phyloP scores from a whole-genome alignment of 2,797 vertebrate species.

The Emys orbicularis region DNA sequence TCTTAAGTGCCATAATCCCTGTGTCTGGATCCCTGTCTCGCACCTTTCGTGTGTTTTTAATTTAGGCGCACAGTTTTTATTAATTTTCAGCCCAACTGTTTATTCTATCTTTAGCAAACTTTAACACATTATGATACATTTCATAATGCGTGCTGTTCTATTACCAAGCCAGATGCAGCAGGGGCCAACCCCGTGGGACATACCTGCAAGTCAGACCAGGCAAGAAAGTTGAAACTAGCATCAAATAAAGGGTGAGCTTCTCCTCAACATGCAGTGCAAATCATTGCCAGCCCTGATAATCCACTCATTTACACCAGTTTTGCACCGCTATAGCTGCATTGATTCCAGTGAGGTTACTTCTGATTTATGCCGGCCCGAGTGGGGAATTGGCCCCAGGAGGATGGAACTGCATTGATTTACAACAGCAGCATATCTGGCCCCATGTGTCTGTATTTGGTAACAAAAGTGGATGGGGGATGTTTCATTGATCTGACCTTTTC shows the following conservation, averaged over 20 bases:
- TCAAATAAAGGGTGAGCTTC: not conserved
- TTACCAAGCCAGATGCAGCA: constrained; percentile 21
- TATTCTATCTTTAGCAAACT: constrained; percentile 26
- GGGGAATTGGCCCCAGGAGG: not conserved
- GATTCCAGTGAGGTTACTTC: not conserved
- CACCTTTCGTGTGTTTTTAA: constrained; percentile 30
- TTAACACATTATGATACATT: constrained; percentile 22
- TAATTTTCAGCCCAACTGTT: constrained; percentile 13
- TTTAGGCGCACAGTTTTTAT: not conserved
- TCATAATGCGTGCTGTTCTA: constrained; percentile 9
- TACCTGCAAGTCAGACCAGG: not conserved
- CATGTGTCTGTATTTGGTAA: not conserved
- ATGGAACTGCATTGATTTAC: not conserved
- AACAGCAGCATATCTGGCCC: not conserved
- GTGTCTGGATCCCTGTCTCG: constrained; percentile 16
- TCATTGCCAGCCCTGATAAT: not conserved
- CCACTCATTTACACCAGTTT: not conserved
- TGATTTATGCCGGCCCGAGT: not conserved
- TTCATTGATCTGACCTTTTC: not conserved
- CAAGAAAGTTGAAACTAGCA: constrained; percentile 20
- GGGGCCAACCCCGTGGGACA: not conserved
- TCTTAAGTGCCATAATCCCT: constrained; percentile 1
- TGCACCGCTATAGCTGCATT: not conserved
- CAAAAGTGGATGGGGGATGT: not conserved
- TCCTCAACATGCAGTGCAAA: not conserved